Evolutionary conservation across 2,113 vertebrate species (phyloP), one percentile per base, ranked within the genome.

Genomic region (Pelobates fuscus): DNA sequence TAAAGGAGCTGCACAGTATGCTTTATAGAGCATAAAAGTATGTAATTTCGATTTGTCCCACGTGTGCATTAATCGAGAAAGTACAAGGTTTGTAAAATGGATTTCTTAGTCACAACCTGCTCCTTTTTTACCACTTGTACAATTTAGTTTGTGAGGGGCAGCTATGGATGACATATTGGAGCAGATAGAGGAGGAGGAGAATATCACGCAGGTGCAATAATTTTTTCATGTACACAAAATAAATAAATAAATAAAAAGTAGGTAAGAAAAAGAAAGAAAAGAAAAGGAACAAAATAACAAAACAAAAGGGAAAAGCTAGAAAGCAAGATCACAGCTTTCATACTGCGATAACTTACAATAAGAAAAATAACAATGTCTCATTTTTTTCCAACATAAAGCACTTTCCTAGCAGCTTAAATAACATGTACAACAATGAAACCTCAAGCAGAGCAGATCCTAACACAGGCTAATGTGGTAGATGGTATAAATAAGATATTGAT

Each of bases 41-140:
- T 90, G 91, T 91, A 92, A 92, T 92, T 92, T 91, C 90, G 91
- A 90, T 90, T 90, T 91, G 87, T 92, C 90, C 91, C 90, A 91
- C 91, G 90, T 60, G 23, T 26, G 57, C 25, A 27, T 10, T 27
- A 60, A 26, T 4, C 14, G 14, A 26, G 44, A 27, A 15, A 60
- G 25, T 5, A 27, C 23, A 24, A 27, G 23, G 23, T 60, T 27
- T 15, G 23, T 26, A 60, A 60, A 60, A 8, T 12, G 5, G 4
- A 60, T 15, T 27, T 26, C 25, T 60, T 49, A 14, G 12, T 49
- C 17, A 49, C 8, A 49, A 4, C 8, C 12, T 17, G 44, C 8
- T 7, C 32, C 10, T 6, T 37, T 37, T 17, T 49, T n/a, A n/a
- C n/a, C 17, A 17, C 12, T 49, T 7, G 12, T 17, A 17, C 44